Evolutionary conservation across 2,797 vertebrate species (phyloP).

Genomic region (Neosilurus hyrtlii): DNA sequence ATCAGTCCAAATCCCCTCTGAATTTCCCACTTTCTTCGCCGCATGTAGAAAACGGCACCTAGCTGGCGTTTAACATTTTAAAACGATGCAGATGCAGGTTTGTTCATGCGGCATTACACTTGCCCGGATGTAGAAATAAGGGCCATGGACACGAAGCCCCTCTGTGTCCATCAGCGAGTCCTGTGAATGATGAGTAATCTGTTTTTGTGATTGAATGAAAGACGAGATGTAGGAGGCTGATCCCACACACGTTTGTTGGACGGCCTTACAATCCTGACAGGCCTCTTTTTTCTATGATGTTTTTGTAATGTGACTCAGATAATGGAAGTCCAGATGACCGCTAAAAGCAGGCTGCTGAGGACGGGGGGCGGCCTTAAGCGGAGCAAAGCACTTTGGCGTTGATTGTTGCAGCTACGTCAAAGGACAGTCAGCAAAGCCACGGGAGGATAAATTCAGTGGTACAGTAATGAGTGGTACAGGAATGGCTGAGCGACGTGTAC

Average conservation of each 20-base stretch:
- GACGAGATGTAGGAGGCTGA: conserved; percentile 20
- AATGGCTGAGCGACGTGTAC: neutral
- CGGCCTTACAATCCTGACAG: conserved; percentile 13
- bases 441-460: conserved; percentile 2
- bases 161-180: neutral
- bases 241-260: conserved; percentile 10
- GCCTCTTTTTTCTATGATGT: conserved; percentile 10
- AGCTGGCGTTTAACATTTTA: no score
- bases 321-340: conserved; percentile 33
- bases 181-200: conserved; percentile 4
- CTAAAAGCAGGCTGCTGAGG: neutral
- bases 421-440: neutral
- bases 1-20: no score
- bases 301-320: conserved; percentile 24
- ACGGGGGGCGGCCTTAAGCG: neutral
- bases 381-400: conserved; percentile 5
- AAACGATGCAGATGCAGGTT: no score
- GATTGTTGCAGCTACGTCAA: conserved; percentile 11
- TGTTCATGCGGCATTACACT: neutral
- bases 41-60: neutral
- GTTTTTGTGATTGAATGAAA: conserved; percentile 19
- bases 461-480: neutral
- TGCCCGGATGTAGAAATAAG: neutral
- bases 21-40: no score
- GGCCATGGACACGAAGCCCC: neutral